Evolutionary conservation across 2,888 invertebrate species (phyloP), one percentile per base, ranked within the genome.

Genomic region (Dryobotodes eremita): DNA sequence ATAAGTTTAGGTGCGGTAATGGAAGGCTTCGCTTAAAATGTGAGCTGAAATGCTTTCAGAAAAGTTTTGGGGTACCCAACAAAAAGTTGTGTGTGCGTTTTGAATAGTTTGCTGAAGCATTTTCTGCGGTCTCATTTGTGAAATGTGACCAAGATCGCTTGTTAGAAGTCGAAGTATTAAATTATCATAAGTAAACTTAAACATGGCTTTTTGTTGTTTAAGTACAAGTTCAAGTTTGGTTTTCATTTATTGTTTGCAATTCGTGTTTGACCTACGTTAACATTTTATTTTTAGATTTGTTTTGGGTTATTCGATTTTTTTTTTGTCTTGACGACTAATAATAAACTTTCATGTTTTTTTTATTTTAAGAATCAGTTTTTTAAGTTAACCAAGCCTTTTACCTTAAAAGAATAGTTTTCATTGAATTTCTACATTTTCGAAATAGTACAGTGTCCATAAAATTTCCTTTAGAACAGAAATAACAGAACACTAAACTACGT

Each of bases 1-100:
- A 94, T 94, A 94, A 94, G 94, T 94, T 94, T 92, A 90, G 91
- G 91, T 90, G 89, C 86, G 88, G 89, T 94, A 93, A 94, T 94
- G 92, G 93, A 92, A 91, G 91, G 93, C 88, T 92, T 91, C 88
- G 92, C 89, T 90, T 91, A 89, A 91, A 92, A 92, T 91, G 92
- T 86, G 90, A 90, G 90, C 91, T 89, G 85, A 91, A 92, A 93
- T 91, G 92, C 90, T 92, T 91, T 91, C 87, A 89, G 88, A 88
- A 91, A 92, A 91, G 90, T 92, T 91, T 80, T 61, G 81, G 64
- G 87, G 87, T 87, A 89, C 85, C 91, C 91, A 91, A 82, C 79
- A 82, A 74, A 89, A 90, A 89, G 88, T 87, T 88, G 82, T 81
- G 73, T 79, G 82, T 86, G 77, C 82, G 85, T 88, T 85, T 80